Conservation (phyloP, 1,140 invertebrate species). For the Steinernema khuongi region DNA sequence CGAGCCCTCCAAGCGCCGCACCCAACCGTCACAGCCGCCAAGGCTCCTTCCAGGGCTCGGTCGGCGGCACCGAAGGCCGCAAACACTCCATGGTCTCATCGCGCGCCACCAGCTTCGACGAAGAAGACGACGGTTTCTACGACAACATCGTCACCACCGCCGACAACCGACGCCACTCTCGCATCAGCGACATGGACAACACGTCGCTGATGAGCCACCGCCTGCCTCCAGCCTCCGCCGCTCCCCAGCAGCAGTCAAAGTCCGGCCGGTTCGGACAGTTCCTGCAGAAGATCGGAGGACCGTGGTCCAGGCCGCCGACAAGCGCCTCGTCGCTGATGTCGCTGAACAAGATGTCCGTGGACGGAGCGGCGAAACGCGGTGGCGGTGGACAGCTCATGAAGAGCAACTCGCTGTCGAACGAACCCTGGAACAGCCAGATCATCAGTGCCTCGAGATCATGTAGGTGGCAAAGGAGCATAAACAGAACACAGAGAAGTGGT, state of each 20-base stretch:
- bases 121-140: conserved; percentile 54
- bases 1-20: conserved; percentile 23
- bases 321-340: conserved; percentile 51
- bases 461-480: neutral
- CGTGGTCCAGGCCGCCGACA: conserved; percentile 25
- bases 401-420: conserved; percentile 47
- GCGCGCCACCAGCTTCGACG: conserved; percentile 35
- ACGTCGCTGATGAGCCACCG: conserved; percentile 45
- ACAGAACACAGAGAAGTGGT: too few species aligned
- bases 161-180: conserved; percentile 35
- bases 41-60: neutral
- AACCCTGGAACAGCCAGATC: conserved; percentile 47
- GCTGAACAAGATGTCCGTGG: conserved; percentile 39
- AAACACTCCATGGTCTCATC: conserved; percentile 32
- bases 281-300: conserved; percentile 42
- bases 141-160: conserved; percentile 41
- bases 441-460: conserved; percentile 30
- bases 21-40: conserved; percentile 2
- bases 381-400: conserved; percentile 48
- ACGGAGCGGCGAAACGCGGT: conserved; percentile 29
- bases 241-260: conserved; percentile 25
- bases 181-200: conserved; percentile 38
- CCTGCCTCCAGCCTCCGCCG: conserved; percentile 34
- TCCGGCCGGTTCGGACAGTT: conserved; percentile 47
- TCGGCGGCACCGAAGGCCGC: neutral